Percentiles rank a stretch among this genome's conserved stretches.
Evolutionary conservation across 2,113 vertebrate genomes (phyloP).

Genomic region (Ctenomys sociabilis): DNA sequence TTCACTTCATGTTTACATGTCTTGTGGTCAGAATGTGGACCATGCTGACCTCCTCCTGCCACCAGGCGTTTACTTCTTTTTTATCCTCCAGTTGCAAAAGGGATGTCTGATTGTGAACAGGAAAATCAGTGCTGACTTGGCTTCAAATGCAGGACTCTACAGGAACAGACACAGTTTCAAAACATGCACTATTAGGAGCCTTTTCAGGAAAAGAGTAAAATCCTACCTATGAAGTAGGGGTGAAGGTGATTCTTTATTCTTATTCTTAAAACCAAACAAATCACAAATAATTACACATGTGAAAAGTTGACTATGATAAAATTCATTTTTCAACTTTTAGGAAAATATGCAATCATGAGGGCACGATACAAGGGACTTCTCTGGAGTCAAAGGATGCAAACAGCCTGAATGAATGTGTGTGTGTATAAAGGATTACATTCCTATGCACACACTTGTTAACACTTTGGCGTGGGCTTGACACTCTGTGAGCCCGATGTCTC

Average conservation of each 20-base stretch:
- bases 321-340: neutral
- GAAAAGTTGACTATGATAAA: neutral
- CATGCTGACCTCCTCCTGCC: slow-evolving; percentile 2
- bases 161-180: neutral
- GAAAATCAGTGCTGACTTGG: neutral
- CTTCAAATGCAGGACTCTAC: neutral
- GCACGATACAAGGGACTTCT: neutral
- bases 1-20: slow-evolving; percentile 5
- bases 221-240: neutral
- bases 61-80: slow-evolving; percentile 19
- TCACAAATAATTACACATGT: neutral
- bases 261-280: neutral
- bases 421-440: neutral
- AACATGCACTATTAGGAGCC: neutral
- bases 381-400: neutral
- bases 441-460: neutral
- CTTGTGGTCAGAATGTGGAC: neutral
- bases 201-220: slow-evolving; percentile 17
- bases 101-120: neutral
- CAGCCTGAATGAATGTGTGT: neutral
- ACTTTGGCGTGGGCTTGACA: neutral
- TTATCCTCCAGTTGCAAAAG: slow-evolving; percentile 33
- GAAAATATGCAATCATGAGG: neutral
- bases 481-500: neutral
- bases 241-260: neutral